Evolutionary conservation across 2,797 vertebrate species (phyloP), one percentile per base, ranked within the genome.

Genomic region (Mionectes olivaceus): DNA sequence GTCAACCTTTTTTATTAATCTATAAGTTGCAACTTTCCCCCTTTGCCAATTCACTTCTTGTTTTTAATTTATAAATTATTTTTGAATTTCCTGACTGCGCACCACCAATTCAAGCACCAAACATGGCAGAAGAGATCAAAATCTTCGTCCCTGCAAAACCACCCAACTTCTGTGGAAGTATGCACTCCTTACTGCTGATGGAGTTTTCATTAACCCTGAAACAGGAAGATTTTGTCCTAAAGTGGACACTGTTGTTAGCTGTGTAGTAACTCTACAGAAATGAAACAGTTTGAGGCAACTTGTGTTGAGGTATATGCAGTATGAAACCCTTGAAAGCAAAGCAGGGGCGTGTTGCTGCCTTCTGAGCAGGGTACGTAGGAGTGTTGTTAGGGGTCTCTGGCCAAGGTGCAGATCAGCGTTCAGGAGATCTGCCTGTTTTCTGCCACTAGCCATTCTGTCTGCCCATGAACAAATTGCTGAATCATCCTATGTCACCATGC

Each of bases 221-320:
- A 37, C 1, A 25, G 25, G 6, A 41, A 22, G 47, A 33, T 44
- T 83, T 82, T 50, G 3, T 47, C 49, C 39, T 61, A 1, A n/a
- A 27, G 21, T 25, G 22, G 13, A 83, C 12, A 19, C 13, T 44
- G 21, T 46, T 61, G 5, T 71, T 76, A 49, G 22, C 19, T 84
- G 43, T 77, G 22, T 55, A 55, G 33, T 46, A 59, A 30, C 19
- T 69, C 59, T 37, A 28, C 17, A 57, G 70, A 70, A 87, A 60
- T 7, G 46, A 78, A 84, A 14, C 0, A 0, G 4, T 73, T 82
- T 53, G 53, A 86, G 53, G 35, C 25, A 78, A 33, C 11, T 68
- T 68, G 5, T 3, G 6, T 6, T 55, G 52, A 74, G 35, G 7
- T 33, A 23, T 0, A 0, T 55, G 35, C 35, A 21, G 13, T 9